Evolutionary conservation across 2,113 vertebrate species (phyloP).

Genomic region (Acinonyx jubatus): DNA sequence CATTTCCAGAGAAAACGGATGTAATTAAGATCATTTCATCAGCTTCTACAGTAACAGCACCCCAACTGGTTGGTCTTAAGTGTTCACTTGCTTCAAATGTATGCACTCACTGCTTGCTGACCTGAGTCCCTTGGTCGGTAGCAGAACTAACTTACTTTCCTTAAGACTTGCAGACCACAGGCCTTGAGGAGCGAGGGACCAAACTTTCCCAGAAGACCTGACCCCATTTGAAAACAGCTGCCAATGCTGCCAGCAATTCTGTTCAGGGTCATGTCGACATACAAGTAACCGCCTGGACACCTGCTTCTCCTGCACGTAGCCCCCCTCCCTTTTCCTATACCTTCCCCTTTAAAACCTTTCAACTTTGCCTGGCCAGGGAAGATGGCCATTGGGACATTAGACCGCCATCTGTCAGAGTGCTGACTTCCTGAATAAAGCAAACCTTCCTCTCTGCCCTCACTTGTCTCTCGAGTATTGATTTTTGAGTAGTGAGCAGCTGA

Average conservation of each 20-base stretch:
- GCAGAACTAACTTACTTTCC: background rate
- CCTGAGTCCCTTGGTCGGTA: background rate
- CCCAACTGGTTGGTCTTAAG: background rate
- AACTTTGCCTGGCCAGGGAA: background rate
- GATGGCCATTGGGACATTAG: background rate
- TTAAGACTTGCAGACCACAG: background rate
- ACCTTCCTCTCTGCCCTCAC: background rate
- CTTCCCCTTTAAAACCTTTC: background rate
- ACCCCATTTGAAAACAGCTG: background rate
- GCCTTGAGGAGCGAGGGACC: background rate
- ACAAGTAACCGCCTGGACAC: background rate
- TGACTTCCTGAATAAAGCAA: background rate
- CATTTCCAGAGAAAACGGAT: background rate
- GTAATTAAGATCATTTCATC: background rate
- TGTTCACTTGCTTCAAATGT: background rate
- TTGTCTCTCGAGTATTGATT: background rate
- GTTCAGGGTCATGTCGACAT: background rate
- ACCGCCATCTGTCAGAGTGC: background rate
- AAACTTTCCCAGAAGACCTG: background rate
- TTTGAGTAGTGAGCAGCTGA: background rate
- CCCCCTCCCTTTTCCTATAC: background rate
- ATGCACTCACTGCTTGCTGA: background rate
- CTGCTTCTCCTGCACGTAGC: background rate
- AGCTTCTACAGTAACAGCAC: background rate
- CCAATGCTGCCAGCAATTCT: background rate